Evolutionary conservation across 2,888 invertebrate species (phyloP).

Genomic region (Therioaphis trifolii): DNA sequence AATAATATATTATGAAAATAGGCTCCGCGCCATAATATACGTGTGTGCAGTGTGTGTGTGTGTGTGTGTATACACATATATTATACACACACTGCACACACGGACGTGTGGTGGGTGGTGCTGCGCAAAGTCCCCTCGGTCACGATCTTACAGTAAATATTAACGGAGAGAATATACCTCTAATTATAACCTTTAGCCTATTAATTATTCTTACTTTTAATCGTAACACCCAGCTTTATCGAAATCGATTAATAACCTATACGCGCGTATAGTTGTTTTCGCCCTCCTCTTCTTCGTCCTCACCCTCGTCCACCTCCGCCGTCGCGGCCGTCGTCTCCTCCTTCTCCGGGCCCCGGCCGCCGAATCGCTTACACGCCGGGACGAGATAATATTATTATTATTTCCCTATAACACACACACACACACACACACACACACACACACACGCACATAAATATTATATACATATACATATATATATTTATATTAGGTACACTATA

Average conservation of each 20-base stretch:
- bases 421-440: background rate
- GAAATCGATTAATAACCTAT: conserved; percentile 62
- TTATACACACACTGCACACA: too few species aligned
- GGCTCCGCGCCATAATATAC: background rate
- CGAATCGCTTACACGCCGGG: too few species aligned
- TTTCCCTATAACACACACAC: background rate
- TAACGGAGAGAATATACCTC: conserved; percentile 42
- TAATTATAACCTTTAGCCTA: conserved; percentile 63
- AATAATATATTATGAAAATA: conserved; percentile 45
- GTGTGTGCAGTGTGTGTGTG: background rate
- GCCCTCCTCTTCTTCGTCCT: conserved; percentile 26
- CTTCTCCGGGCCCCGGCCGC: too few species aligned
- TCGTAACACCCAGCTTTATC: conserved; percentile 62
- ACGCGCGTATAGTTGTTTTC: conserved; percentile 21
- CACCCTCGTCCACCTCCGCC: background rate
- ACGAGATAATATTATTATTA: background rate
- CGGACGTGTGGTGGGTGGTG: conserved; percentile 48
- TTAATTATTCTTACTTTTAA: conserved; percentile 62
- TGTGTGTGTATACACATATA: background rate
- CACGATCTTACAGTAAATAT: conserved; percentile 61
- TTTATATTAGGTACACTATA: background rate
- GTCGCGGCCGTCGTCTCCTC: too few species aligned
- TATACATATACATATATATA: conserved; percentile 26
- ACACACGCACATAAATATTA: too few species aligned
- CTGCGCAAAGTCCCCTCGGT: conserved; percentile 60